Base-by-base conservation (phyloP, 2,797 vertebrate species). In the Phataginus tetradactyla region DNA sequence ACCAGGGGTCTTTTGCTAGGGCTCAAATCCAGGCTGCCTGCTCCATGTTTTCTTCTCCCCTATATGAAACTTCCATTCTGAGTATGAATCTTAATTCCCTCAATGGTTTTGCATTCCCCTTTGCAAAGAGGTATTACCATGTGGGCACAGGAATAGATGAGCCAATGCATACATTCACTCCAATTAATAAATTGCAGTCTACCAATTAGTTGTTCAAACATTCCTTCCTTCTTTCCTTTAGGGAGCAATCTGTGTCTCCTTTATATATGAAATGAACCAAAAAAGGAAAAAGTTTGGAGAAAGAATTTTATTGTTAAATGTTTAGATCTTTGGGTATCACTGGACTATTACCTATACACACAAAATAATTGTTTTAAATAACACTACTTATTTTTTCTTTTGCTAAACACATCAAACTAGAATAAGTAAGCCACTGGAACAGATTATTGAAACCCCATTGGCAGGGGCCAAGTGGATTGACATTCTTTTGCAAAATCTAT, bases 401-500 rank as follows among this genome's bases (percentile, higher is more conserved):
- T 45, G 57, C 72, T 39, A 85, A 94, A 57, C 63, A 80, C 27
- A 23, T 90, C 59, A 74, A 42, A 86, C 34, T 37, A 39, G 11
- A 81, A 18, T 32, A 71, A 83, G 25, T 55, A 12, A 69, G 68
- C 20, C 25, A 89, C 23, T 57, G 92, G 77, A 72, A 75, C 17
- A 86, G 75, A 79, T 66, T 64, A 71, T 25, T 88, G 78, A 92
- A 86, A 91, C 15, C 34, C 23, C 27, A 53, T 17, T 12, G 17
- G 49, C 13, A 71, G 37, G 83, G 63, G 45, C 7, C 81, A 95
- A 45, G 74, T n/a, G 45, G 85, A 85, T 14, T 83, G 45, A 27
- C 61, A 96, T 59, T 71, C 59, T 66, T 95, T 91, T 71, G n/a
- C 23, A 86, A 89, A 92, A 66, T 39, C 63, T n/a, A 83, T 75